Evolutionary conservation across 2,797 vertebrate genomes (phyloP).

Genomic region (Rachycentron canadum): DNA sequence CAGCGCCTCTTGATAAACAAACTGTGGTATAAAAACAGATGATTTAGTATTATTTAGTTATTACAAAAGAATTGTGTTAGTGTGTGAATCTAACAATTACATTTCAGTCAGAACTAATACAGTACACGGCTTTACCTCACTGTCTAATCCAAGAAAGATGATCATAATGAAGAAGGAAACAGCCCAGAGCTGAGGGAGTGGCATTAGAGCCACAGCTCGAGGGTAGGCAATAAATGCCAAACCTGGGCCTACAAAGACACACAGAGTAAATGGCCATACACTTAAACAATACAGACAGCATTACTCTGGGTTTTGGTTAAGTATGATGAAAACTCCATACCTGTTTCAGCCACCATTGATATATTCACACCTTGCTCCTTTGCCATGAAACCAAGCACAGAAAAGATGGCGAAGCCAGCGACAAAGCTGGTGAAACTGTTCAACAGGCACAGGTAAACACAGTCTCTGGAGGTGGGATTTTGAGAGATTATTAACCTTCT

Average conservation of each 20-base stretch:
- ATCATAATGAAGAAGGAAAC: conserved; percentile 96
- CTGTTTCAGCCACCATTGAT: conserved; percentile 93
- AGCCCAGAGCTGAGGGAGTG: conserved; percentile 94
- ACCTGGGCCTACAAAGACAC: conserved; percentile 89
- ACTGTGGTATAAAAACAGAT: conserved; percentile 79
- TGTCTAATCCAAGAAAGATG: conserved; percentile 94
- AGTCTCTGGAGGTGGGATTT: conserved; percentile 86
- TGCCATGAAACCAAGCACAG: conserved; percentile 96
- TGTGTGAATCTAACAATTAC: not conserved
- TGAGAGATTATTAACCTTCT: not conserved
- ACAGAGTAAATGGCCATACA: not conserved
- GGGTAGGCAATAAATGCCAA: conserved; percentile 96
- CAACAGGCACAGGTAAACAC: conserved; percentile 91
- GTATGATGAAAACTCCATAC: conserved; percentile 73
- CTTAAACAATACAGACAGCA: not conserved
- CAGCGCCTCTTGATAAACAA: conserved; percentile 93
- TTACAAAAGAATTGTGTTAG: not conserved
- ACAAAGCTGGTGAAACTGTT: conserved; percentile 94
- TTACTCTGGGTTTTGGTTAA: not conserved
- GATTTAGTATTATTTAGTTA: conserved; percentile 1
- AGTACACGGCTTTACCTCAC: conserved; percentile 85
- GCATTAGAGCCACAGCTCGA: conserved; percentile 95
- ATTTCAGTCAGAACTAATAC: not conserved
- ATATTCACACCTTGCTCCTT: conserved; percentile 91
- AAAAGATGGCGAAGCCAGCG: conserved; percentile 97